A percentile compares a stretch with the other conserved stretches of the same genome.
Conservation (phyloP, 1,140 invertebrate genomes). For the Bombyx mandarina region DNA sequence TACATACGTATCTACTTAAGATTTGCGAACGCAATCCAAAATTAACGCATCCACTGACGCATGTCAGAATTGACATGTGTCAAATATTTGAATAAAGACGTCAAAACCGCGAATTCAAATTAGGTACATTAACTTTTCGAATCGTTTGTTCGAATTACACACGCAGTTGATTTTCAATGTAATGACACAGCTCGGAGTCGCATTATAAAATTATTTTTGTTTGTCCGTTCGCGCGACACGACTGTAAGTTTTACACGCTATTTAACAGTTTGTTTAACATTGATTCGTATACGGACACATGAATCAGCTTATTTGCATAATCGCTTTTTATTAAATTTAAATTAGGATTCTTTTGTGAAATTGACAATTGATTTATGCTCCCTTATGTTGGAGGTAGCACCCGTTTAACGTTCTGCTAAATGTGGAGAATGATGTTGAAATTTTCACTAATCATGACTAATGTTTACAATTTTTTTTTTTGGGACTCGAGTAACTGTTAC, state of each 20-base stretch:
- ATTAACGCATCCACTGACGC: conserved; percentile 44
- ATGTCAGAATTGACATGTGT: conserved; percentile 36
- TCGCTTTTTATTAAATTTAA: conserved; percentile 30
- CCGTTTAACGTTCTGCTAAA: too few relatives aligned
- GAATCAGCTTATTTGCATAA: conserved; percentile 51
- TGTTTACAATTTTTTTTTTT: too few relatives aligned
- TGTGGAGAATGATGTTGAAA: too few relatives aligned
- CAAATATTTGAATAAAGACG: conserved; percentile 56
- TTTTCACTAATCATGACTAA: too few relatives aligned
- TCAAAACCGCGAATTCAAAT: conserved; percentile 62
- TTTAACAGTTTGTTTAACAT: conserved; percentile 51
- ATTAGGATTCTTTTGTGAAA: conserved; percentile 2
- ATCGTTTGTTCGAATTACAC: conserved; percentile 64
- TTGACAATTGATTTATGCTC: too few relatives aligned
- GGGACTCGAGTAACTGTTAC: too few relatives aligned
- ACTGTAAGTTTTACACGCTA: conserved; percentile 54
- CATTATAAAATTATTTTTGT: conserved; percentile 43
- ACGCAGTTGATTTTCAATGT: conserved; percentile 60
- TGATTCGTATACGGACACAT: conserved; percentile 48
- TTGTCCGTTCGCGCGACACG: conserved; percentile 34
- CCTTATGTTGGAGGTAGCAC: too few relatives aligned
- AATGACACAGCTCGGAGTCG: conserved; percentile 26
- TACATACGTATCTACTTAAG: conserved; percentile 1
- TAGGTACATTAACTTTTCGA: conserved; percentile 34
- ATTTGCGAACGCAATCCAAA: conserved; percentile 27